Evolutionary conservation across 2,113 vertebrate genomes (phyloP), one percentile per base, ranked within the genome.

Genomic region (Procapra przewalskii): DNA sequence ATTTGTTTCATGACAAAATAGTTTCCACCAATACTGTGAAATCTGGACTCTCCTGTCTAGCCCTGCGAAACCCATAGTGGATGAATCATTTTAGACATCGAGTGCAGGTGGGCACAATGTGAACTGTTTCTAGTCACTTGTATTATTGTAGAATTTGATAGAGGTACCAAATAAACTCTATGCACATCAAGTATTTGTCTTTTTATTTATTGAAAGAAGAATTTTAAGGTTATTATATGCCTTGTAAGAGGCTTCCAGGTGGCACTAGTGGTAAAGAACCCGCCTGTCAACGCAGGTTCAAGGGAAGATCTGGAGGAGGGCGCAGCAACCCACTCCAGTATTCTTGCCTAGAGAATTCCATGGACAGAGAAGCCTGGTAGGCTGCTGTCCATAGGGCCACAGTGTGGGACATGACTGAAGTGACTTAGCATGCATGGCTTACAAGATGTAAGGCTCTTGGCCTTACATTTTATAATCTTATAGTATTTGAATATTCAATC

Each of bases 111-210:
- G 92, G 75, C 94, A 96, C 97, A 62, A 84, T 97, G 91, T 90
- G 93, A 92, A 97, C 97, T 2, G 19, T 97, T 98, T 97, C 93
- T 96, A 54, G 90, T 94, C 52, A 96, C 86, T 96, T 94, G 98
- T 97, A 96, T 98, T 94, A 98, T 95, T 98, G 97, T 98, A 98
- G 98, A 98, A 97, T 89, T 91, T 45, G 55, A 97, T 60, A 95
- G 75, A 52, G 89, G 75, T 97, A 96, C 96, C 97, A 98, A 99
- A 99, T 99, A 99, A 99, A 99, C 90, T 98, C 97, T 98, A 97
- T 98, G 97, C 96, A 98, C 94, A 98, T 98, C 91, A 97, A 95
- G 52, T 25, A 64, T 93, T n/a, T 83, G 94, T 45, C 31, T 96
- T 97, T 94, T 50, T 71, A 48, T 91, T 96, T 92, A 55, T 90